Conservation (phyloP, 1,140 invertebrate genomes). For the Metopolophium dirhodum region DNA sequence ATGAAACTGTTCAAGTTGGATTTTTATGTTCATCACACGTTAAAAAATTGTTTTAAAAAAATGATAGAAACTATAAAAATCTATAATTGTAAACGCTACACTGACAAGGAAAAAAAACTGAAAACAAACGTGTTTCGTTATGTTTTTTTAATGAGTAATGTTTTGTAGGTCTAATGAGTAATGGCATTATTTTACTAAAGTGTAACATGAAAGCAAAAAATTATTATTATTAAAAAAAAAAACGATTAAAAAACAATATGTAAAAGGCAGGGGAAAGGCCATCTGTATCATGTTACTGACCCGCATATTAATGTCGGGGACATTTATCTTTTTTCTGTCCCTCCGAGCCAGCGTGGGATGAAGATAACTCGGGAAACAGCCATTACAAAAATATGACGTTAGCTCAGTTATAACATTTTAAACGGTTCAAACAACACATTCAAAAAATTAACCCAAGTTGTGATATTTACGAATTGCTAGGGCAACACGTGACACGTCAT, state of each 20-base stretch:
- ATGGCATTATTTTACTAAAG: not conserved
- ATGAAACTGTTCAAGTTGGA: not conserved
- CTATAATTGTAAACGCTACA: not conserved
- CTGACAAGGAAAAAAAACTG: not conserved
- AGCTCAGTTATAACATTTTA: not conserved
- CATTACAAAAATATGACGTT: constrained; percentile 51
- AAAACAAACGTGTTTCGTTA: not conserved
- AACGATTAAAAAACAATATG: constrained; percentile 38
- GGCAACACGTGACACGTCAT: not conserved
- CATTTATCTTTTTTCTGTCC: constrained; percentile 41
- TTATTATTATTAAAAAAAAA: not conserved
- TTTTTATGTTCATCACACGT: not conserved
- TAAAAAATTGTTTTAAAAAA: not conserved
- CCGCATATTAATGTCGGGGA: constrained; percentile 25
- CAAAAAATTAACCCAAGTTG: not conserved
- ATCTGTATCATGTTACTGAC: constrained; percentile 38
- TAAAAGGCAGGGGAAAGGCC: not conserved
- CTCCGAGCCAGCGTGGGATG: not conserved
- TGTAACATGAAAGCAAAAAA: not conserved
- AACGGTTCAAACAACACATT: not conserved
- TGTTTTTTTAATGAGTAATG: not conserved
- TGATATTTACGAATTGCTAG: not conserved
- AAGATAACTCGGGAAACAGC: not conserved
- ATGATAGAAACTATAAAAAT: not conserved
- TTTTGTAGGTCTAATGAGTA: not conserved